These are phyloP conservation scores for Saccostrea glomerata DNA, from an alignment of 1,140 invertebrate species.

Conservation along the genomic window DNA sequence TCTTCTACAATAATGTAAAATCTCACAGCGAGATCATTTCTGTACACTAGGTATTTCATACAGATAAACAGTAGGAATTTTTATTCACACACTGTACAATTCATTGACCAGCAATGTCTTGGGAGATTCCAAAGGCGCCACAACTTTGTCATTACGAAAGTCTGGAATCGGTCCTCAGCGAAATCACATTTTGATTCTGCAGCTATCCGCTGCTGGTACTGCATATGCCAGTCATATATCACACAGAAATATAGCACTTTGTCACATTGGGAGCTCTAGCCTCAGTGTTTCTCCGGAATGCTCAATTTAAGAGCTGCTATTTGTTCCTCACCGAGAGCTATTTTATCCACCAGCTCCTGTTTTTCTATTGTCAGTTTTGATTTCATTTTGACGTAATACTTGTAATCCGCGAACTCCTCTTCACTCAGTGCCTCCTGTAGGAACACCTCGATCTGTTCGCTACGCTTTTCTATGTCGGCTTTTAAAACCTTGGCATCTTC, in stretches of 20 bases:
- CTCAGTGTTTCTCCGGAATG: slow-evolving; percentile 66
- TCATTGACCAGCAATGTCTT: not conserved
- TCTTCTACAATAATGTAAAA: not conserved
- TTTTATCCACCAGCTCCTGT: slow-evolving; percentile 91
- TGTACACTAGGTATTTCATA: slow-evolving; percentile 7
- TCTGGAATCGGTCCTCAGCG: not conserved
- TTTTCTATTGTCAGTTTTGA: slow-evolving; percentile 92
- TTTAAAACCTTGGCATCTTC: slow-evolving; percentile 92
- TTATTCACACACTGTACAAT: slow-evolving; percentile 7
- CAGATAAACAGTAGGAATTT: slow-evolving; percentile 13
- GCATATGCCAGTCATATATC: slow-evolving; percentile 3
- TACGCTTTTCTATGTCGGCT: slow-evolving; percentile 89
- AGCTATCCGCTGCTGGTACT: not conserved
- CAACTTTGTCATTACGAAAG: not conserved
- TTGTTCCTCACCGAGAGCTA: slow-evolving; percentile 92
- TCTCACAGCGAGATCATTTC: not conserved
- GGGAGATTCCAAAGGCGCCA: slow-evolving; percentile 3
- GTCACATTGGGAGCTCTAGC: not conserved
- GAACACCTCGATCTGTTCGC: slow-evolving; percentile 87
- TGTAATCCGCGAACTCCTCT: slow-evolving; percentile 90
- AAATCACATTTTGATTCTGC: slow-evolving; percentile 13
- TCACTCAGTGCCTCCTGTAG: slow-evolving; percentile 87
- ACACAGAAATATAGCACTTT: slow-evolving; percentile 12
- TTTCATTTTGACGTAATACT: slow-evolving; percentile 95
- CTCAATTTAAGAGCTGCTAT: slow-evolving; percentile 79